phyloP scores from a whole-genome alignment of 2,113 vertebrate genomes.

The Chlamydotis undulata region DNA sequence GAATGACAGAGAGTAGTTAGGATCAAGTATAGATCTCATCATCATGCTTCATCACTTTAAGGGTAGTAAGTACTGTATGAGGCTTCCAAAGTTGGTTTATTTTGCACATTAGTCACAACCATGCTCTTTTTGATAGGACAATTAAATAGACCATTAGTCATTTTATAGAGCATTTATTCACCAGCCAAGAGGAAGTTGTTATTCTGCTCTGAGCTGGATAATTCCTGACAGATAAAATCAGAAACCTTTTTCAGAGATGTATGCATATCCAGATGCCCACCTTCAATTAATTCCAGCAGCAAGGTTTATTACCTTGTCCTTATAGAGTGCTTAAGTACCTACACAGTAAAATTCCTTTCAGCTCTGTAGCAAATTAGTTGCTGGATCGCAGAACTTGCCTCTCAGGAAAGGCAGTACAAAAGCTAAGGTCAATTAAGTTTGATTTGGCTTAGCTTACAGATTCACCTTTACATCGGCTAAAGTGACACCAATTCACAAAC shows the following conservation, averaged over 20 bases:
- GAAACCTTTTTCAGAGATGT: constrained; percentile 1
- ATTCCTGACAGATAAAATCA: constrained; percentile 56
- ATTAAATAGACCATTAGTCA: constrained; percentile 70
- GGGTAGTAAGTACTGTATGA: constrained; percentile 22
- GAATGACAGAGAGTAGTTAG: constrained; percentile 33
- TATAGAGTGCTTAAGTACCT: constrained; percentile 33
- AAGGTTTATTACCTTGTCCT: constrained; percentile 50
- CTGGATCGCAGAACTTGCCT: neutral
- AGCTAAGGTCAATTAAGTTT: constrained; percentile 28
- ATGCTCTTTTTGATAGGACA: constrained; percentile 30
- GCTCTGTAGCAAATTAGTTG: constrained; percentile 1
- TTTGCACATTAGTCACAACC: constrained; percentile 63
- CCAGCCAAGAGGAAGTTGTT: constrained; percentile 54
- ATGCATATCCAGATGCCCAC: neutral
- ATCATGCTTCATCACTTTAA: constrained; percentile 60
- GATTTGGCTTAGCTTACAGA: neutral
- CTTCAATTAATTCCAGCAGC: constrained; percentile 55
- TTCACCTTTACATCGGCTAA: neutral
- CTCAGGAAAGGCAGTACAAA: neutral
- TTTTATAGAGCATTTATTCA: constrained; percentile 63
- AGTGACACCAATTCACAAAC: neutral
- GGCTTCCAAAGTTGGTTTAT: constrained; percentile 58
- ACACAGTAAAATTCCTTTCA: constrained; percentile 14
- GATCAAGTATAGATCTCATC: constrained; percentile 17
- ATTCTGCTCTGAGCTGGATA: constrained; percentile 22